These are phyloP conservation scores for Proteles cristata DNA, from an alignment of 2,113 vertebrate species.

Conservation along the genomic window DNA sequence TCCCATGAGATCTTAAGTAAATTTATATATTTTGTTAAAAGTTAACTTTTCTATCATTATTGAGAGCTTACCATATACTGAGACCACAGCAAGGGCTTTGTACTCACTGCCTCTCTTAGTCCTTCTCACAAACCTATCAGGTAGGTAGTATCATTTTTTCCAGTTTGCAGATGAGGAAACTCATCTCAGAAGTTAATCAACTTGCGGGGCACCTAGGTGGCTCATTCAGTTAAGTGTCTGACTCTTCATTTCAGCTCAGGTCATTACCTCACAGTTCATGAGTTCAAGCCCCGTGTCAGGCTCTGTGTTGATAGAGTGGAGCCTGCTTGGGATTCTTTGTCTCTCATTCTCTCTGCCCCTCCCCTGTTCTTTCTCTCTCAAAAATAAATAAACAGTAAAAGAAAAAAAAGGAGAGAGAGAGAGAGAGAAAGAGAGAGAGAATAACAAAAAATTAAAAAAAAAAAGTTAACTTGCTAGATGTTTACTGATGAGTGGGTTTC, in stretches of 20 bases:
- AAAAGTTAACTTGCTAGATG: neutral
- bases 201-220: neutral
- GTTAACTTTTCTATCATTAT: neutral
- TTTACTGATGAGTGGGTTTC: neutral
- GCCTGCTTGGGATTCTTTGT: too few relatives aligned
- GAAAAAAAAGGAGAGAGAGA: too few relatives aligned
- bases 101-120: neutral
- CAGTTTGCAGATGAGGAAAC: neutral
- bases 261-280: too few relatives aligned
- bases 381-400: too few relatives aligned
- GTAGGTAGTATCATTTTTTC: neutral
- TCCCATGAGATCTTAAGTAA: neutral
- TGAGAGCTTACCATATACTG: neutral
- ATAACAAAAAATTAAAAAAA: too few relatives aligned
- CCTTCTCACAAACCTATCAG: neutral
- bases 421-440: too few relatives aligned
- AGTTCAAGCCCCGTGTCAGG: too few relatives aligned
- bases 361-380: too few relatives aligned
- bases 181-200: neutral
- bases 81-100: neutral
- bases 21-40: neutral
- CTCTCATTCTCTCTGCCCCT: too few relatives aligned
- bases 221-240: too few relatives aligned
- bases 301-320: too few relatives aligned
- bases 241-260: too few relatives aligned